These are phyloP conservation scores for Portevinia maculata DNA, from an alignment of 2,888 invertebrate genomes.

Conservation along the genomic window DNA sequence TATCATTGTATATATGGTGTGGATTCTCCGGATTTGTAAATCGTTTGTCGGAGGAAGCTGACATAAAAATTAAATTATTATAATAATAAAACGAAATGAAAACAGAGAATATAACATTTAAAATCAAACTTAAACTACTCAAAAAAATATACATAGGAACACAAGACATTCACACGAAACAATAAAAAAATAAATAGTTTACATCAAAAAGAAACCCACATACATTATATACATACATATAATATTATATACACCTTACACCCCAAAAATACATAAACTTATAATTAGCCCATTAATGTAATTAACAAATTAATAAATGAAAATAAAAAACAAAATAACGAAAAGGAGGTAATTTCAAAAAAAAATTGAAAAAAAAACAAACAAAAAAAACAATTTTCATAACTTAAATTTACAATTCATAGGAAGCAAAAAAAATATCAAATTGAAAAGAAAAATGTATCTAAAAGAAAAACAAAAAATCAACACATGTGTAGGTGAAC, in stretches of 20 bases:
- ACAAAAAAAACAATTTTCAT: conserved; percentile 67
- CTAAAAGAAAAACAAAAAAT: conserved; percentile 67
- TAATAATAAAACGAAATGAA: conserved; percentile 53
- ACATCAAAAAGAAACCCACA: conserved; percentile 71
- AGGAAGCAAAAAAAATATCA: conserved; percentile 43
- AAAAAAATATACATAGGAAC: conserved; percentile 50
- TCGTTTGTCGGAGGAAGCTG: conserved; percentile 63
- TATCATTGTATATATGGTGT: conserved; percentile 71
- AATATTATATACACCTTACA: conserved; percentile 57
- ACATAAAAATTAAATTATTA: conserved; percentile 51
- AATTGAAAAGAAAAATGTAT: conserved; percentile 54
- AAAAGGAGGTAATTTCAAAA: conserved; percentile 44
- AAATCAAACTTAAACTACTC: conserved; percentile 20
- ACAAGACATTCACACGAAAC: conserved; percentile 79
- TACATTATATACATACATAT: conserved; percentile 63
- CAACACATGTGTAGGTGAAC: conserved; percentile 73
- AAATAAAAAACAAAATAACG: conserved; percentile 43
- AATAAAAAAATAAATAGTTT: conserved; percentile 77
- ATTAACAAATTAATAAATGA: conserved; percentile 65
- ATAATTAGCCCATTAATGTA: conserved; percentile 71
- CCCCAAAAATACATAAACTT: conserved; percentile 61
- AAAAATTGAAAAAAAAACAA: conserved; percentile 57
- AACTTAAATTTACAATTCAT: conserved; percentile 73
- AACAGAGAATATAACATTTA: conserved; percentile 43
- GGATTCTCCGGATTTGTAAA: conserved; percentile 71